phyloP scores from a whole-genome alignment of 2,888 invertebrate species.

The Melanophora roralis region DNA sequence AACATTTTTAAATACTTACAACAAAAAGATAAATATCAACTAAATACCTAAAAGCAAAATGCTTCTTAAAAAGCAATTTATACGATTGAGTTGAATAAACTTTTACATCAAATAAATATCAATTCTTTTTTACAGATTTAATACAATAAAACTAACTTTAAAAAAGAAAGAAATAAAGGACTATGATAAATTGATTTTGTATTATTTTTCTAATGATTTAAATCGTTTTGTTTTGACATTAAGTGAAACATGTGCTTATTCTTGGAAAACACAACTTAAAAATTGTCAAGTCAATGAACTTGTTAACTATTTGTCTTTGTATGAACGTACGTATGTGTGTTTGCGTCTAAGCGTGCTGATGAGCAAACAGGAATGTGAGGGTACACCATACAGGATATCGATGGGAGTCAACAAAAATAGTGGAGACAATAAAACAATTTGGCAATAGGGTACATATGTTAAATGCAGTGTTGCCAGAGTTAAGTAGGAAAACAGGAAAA shows the following conservation, averaged over 20 bases:
- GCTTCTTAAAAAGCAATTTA: background rate
- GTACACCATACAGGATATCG: background rate
- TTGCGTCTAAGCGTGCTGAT: too few relatives aligned
- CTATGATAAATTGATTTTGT: background rate
- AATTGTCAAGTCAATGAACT: slow-evolving; percentile 1
- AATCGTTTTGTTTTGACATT: background rate
- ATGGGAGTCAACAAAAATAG: background rate
- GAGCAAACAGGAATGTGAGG: background rate
- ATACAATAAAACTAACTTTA: too few relatives aligned
- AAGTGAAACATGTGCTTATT: background rate
- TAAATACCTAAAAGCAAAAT: background rate
- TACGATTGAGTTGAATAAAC: slow-evolving; percentile 14
- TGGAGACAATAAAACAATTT: background rate
- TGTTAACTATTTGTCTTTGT: background rate
- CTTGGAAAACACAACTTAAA: background rate
- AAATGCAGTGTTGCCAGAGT: too few relatives aligned
- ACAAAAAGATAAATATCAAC: background rate
- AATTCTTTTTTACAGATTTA: background rate
- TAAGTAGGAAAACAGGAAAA: too few relatives aligned
- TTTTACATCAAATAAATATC: background rate
- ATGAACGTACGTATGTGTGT: too few relatives aligned
- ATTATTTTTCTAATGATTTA: background rate
- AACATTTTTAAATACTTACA: too few relatives aligned
- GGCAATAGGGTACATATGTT: too few relatives aligned
- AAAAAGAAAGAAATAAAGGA: too few relatives aligned